Evolutionary conservation across 1,140 invertebrate species (phyloP), one percentile per base, ranked within the genome.

Genomic region (Cardiocondyla obscurior): DNA sequence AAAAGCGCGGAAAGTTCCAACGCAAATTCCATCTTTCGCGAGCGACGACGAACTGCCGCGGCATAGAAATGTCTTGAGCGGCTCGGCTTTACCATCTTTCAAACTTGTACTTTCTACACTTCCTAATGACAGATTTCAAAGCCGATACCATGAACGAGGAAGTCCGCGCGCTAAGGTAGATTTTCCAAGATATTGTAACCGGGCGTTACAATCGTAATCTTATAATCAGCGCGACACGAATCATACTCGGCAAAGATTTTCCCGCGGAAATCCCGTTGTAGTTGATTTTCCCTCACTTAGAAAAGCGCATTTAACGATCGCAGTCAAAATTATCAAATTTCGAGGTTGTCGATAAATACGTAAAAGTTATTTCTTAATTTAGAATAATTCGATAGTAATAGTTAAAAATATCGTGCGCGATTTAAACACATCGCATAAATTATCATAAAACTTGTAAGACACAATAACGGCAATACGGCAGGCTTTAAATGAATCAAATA

Each of bases 61-160:
- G 74, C 74, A 79, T 69, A 69, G 60, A 79, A 79, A 79, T 77
- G 65, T 77, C 74, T 53, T n/a, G 12, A 60, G 55, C 57, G 14
- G 14, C n/a, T 19, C 7, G 25, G 74, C 60, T 62, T 62, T 73
- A 44, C 22, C 51, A 73, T 73, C 70, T 76, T 76, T 76, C 72
- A 64, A 76, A 76, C 72, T 76, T 76, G 72, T 76, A 76, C 72
- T 76, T 64, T 22, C 57, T 14, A 57, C 57, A 25, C 72, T 57
- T 73, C 55, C 28, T 74, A 74, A 74, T 74, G 72, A 74, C 57
- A 46, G 39, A 74, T 74, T 62, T 46, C 72, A 76, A 76, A 76
- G 72, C 57, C 39, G 57, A 64, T 74, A 74, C n/a, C 7, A 30
- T 55, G 36, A 22, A 46, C 25, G 28, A 22, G 28, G 3, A 76